phyloP scores from a whole-genome alignment of 1,140 invertebrate species.

The Wiebesia pumilae region DNA sequence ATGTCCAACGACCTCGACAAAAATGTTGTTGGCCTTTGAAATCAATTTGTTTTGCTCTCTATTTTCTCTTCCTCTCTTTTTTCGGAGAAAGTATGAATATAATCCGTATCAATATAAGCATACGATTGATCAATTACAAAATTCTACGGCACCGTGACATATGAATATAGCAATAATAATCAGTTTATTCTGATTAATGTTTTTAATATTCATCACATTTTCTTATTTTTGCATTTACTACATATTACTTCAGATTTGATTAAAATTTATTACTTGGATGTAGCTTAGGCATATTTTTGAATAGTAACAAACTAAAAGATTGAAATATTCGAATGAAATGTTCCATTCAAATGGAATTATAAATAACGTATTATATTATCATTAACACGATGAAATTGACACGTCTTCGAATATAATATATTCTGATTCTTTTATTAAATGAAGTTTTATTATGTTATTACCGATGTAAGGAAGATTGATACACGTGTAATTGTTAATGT shows the following conservation, averaged over 20 bases:
- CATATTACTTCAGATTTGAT: not conserved
- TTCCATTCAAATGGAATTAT: too few species aligned
- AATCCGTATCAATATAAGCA: not conserved
- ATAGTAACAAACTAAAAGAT: not conserved
- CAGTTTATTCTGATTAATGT: not conserved
- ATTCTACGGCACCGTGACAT: not conserved
- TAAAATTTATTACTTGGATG: not conserved
- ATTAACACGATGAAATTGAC: too few species aligned
- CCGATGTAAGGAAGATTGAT: too few species aligned
- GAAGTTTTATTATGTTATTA: too few species aligned
- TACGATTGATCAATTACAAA: not conserved
- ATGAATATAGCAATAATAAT: not conserved
- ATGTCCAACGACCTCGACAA: constrained; percentile 9
- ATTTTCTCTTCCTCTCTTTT: not conserved
- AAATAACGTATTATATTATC: too few species aligned
- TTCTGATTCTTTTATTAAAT: too few species aligned
- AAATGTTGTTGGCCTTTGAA: constrained; percentile 37
- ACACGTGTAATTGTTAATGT: too few species aligned
- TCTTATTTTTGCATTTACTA: too few species aligned
- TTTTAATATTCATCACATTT: not conserved
- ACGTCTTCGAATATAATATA: too few species aligned
- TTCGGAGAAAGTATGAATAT: constrained; percentile 22
- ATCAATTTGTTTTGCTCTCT: not conserved
- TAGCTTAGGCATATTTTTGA: not conserved
- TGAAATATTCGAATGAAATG: too few species aligned